Evolutionary conservation across 1,140 invertebrate species (phyloP).

Genomic region (Varroa destructor): DNA sequence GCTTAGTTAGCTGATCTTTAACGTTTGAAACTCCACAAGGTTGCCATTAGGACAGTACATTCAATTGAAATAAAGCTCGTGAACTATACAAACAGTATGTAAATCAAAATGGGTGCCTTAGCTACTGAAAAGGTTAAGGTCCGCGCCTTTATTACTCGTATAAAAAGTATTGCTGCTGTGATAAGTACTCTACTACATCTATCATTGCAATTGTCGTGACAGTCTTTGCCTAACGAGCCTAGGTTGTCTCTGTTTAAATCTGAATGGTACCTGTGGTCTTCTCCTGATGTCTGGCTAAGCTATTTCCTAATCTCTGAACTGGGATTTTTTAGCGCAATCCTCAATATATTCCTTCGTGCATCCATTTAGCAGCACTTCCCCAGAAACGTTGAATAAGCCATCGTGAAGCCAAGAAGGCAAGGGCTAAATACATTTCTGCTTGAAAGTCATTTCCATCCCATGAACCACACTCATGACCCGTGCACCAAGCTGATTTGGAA

Average conservation of each 20-base stretch:
- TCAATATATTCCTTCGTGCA: slow-evolving; percentile 53
- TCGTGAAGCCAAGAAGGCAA: slow-evolving; percentile 56
- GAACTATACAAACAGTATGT: no score
- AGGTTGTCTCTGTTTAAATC: neutral
- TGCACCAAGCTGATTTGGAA: slow-evolving; percentile 53
- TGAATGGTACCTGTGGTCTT: neutral
- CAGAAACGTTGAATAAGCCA: slow-evolving; percentile 47
- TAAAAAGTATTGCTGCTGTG: no score
- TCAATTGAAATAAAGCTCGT: no score
- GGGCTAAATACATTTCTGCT: slow-evolving; percentile 66
- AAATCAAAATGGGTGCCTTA: no score
- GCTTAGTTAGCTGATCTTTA: no score
- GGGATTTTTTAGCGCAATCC: slow-evolving; percentile 52
- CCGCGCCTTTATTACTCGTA: no score
- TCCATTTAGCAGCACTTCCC: slow-evolving; percentile 40
- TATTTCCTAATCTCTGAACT: slow-evolving; percentile 48
- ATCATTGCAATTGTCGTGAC: neutral
- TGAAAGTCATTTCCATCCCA: slow-evolving; percentile 49
- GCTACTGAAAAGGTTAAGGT: no score
- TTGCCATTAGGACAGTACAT: no score
- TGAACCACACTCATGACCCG: slow-evolving; percentile 62
- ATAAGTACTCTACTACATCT: no score
- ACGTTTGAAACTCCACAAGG: no score
- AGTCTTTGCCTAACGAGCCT: neutral
- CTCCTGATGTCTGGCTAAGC: neutral